Percentiles rank a stretch among this genome's conserved stretches.
phyloP scores from a whole-genome alignment of 2,113 vertebrate genomes.

The Platysteira castanea region DNA sequence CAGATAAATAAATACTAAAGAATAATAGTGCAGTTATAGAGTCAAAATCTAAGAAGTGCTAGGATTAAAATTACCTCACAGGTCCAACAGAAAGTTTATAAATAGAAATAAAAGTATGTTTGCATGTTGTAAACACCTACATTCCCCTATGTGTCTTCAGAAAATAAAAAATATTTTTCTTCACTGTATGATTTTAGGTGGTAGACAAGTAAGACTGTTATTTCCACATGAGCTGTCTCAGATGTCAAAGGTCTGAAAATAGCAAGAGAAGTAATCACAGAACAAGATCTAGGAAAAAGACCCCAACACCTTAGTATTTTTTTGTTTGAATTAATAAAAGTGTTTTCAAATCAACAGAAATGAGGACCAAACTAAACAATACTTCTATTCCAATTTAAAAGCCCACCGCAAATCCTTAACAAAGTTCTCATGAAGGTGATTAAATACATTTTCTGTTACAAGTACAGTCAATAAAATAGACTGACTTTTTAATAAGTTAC shows the following conservation, averaged over 20 bases:
- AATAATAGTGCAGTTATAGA: background rate
- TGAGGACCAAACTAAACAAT: background rate
- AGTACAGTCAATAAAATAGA: background rate
- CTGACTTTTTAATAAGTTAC: background rate
- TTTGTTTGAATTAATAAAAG: background rate
- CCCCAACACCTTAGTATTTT: rapidly evolving
- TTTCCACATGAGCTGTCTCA: background rate
- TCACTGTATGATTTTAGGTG: background rate
- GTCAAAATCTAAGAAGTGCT: background rate
- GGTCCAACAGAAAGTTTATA: background rate
- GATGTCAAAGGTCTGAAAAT: background rate
- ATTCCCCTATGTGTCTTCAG: background rate
- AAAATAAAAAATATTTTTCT: background rate
- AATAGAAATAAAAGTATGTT: background rate
- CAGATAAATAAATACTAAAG: background rate
- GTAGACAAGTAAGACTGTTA: background rate
- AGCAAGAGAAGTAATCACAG: background rate
- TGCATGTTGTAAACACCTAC: background rate
- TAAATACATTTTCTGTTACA: background rate
- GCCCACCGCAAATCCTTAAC: rapidly evolving
- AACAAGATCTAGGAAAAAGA: background rate
- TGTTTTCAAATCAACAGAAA: background rate
- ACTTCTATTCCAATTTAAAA: background rate
- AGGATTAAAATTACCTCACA: background rate
- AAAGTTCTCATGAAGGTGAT: background rate